Percentiles rank a stretch among this genome's conserved stretches.
Evolutionary conservation across 2,113 vertebrate genomes (phyloP).

Genomic region (Bufo gargarizans): DNA sequence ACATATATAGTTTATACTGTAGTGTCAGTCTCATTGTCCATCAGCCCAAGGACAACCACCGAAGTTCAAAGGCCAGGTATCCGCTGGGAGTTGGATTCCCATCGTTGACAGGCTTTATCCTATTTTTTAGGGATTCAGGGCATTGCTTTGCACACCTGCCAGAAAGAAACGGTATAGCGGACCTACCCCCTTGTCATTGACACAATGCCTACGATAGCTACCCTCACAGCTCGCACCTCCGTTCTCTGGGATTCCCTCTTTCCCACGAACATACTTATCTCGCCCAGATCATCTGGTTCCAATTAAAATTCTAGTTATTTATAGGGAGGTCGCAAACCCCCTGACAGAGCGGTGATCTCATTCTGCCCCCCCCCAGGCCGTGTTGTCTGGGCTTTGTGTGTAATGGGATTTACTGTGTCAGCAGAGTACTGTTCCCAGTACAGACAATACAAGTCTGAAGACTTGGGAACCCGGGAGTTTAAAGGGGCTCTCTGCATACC

Average conservation of each 20-base stretch:
- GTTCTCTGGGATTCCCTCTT: conserved; percentile 27
- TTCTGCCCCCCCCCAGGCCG: too few relatives aligned
- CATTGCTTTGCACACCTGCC: too few relatives aligned
- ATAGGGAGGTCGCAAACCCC: conserved; percentile 47
- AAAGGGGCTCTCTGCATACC: not conserved
- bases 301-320: conserved; percentile 54
- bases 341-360: conserved; percentile 35
- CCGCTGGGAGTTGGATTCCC: too few relatives aligned
- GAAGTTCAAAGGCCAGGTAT: too few relatives aligned
- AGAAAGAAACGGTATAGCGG: not conserved
- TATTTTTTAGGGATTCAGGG: too few relatives aligned
- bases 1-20: too few relatives aligned
- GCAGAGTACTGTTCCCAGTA: not conserved
- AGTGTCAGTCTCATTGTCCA: too few relatives aligned
- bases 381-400: not conserved
- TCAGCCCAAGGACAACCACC: too few relatives aligned
- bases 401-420: conserved; percentile 38
- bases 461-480: not conserved
- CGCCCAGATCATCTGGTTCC: conserved; percentile 60
- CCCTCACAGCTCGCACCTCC: not conserved
- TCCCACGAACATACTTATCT: conserved; percentile 14
- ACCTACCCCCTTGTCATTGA: not conserved
- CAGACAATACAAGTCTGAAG: not conserved
- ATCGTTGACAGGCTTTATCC: too few relatives aligned
- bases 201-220: not conserved